Evolutionary conservation across 2,113 vertebrate genomes (phyloP).

Genomic region (Callopanchax toddi): DNA sequence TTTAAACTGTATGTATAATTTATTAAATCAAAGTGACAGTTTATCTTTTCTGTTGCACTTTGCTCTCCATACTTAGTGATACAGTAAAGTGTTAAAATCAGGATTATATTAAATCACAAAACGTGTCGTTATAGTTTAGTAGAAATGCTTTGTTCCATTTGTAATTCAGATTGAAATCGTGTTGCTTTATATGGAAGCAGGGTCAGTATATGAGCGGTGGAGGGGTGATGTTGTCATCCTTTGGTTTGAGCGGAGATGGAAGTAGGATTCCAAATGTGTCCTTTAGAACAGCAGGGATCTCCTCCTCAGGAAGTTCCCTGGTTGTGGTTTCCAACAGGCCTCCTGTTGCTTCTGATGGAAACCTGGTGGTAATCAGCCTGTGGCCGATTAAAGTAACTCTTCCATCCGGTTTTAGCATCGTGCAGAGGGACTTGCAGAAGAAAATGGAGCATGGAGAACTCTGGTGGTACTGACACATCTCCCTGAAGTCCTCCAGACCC

Average conservation of each 20-base stretch:
- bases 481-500: slow-evolving; percentile 67
- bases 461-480: slow-evolving; percentile 82
- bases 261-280: slow-evolving; percentile 76
- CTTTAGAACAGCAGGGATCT: slow-evolving; percentile 71
- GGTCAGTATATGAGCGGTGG: slow-evolving; percentile 61
- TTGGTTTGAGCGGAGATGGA: slow-evolving; percentile 60
- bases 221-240: slow-evolving; percentile 70
- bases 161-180: neutral
- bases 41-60: slow-evolving; percentile 41
- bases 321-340: slow-evolving; percentile 40
- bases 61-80: neutral
- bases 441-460: slow-evolving; percentile 73
- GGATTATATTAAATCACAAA: too few relatives aligned
- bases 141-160: too few relatives aligned
- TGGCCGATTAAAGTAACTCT: slow-evolving; percentile 75
- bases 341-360: slow-evolving; percentile 29
- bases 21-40: slow-evolving; percentile 98
- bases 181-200: neutral
- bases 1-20: slow-evolving; percentile 93
- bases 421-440: slow-evolving; percentile 80
- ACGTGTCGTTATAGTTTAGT: too few relatives aligned
- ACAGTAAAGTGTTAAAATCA: neutral
- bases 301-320: slow-evolving; percentile 68
- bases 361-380: slow-evolving; percentile 61
- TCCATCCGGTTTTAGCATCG: slow-evolving; percentile 60